phyloP scores from a whole-genome alignment of 2,888 invertebrate genomes.

The Leucozona laternaria region DNA sequence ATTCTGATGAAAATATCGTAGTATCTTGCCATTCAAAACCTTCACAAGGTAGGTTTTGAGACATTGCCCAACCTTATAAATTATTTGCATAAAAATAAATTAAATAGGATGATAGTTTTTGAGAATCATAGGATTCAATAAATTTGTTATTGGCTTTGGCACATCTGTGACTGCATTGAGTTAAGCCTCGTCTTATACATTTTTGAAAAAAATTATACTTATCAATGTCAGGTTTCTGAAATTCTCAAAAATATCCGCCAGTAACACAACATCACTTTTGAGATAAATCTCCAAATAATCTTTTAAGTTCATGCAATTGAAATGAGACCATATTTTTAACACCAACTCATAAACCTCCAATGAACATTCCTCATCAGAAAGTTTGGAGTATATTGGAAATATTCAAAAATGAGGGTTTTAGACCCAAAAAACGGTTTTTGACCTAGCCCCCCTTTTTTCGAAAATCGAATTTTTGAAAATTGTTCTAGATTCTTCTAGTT shows the following conservation, averaged over 20 bases:
- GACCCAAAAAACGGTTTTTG: no score
- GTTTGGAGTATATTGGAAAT: no score
- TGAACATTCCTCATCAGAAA: no score
- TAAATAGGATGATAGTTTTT: neutral
- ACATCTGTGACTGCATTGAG: neutral
- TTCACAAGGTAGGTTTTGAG: neutral
- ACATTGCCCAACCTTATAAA: neutral
- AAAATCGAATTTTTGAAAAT: no score
- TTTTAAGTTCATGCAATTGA: no score
- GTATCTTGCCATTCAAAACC: constrained; percentile 47
- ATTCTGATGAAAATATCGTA: no score
- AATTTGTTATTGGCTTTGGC: neutral
- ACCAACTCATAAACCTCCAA: no score
- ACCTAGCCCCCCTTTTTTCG: no score
- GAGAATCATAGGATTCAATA: neutral
- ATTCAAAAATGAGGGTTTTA: no score
- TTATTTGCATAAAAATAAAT: neutral
- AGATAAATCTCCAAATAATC: no score
- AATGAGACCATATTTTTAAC: no score
- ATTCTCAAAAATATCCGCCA: constrained; percentile 48
- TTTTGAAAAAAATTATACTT: neutral
- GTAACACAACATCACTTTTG: constrained; percentile 11
- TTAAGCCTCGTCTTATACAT: neutral
- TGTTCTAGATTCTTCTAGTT: no score
- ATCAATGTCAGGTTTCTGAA: neutral